Percentiles rank a stretch among this genome's conserved stretches.
phyloP scores from a whole-genome alignment of 1,140 invertebrate genomes.

The Harlomillsia oculata region DNA sequence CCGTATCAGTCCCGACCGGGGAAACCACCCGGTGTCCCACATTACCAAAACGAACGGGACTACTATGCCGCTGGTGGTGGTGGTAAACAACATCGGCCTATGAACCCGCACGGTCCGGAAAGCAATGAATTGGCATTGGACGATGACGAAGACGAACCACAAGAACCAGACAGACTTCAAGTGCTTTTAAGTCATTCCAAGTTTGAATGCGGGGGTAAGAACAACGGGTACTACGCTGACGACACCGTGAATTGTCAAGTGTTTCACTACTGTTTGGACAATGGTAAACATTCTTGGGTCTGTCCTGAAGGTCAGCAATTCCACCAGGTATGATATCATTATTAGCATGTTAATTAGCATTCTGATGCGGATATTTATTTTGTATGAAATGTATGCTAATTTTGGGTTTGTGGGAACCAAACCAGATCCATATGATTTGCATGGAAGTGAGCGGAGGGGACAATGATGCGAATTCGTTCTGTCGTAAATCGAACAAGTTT shows the following conservation, averaged over 20 bases:
- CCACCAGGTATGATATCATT: constrained; percentile 63
- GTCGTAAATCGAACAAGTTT: constrained; percentile 76
- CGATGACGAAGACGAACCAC: constrained; percentile 18
- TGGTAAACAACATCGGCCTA: too few relatives aligned
- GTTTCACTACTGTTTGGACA: constrained; percentile 88
- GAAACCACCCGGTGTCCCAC: too few relatives aligned
- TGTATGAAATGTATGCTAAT: constrained; percentile 4
- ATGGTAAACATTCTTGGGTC: constrained; percentile 81
- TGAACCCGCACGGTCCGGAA: too few relatives aligned
- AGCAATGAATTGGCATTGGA: constrained; percentile 15
- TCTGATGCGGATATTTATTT: not conserved
- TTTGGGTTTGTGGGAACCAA: not conserved
- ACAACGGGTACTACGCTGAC: constrained; percentile 71
- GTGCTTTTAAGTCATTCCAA: constrained; percentile 26
- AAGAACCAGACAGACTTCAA: constrained; percentile 25
- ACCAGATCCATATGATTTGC: constrained; percentile 77
- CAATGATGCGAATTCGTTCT: too few relatives aligned
- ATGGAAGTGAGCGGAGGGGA: too few relatives aligned
- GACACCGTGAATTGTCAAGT: constrained; percentile 79
- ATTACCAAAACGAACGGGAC: too few relatives aligned
- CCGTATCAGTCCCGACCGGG: too few relatives aligned
- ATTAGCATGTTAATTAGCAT: too few relatives aligned
- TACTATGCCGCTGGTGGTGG: too few relatives aligned
- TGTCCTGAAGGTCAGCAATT: constrained; percentile 85
- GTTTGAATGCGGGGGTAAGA: constrained; percentile 27